Evolutionary conservation across 2,888 invertebrate genomes (phyloP).

Genomic region (Arctia plantaginis): DNA sequence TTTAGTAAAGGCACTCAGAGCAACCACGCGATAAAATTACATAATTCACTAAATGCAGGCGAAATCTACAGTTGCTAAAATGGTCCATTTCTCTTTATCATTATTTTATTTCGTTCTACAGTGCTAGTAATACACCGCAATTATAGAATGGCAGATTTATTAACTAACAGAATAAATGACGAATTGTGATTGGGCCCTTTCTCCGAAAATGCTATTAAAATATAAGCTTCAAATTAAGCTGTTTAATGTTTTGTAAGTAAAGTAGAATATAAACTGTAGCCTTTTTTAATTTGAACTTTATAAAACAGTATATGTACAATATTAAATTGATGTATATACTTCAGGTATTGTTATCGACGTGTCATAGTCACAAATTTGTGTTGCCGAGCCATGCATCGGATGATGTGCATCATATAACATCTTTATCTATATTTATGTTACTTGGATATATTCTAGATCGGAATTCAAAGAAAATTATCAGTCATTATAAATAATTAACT

Average conservation of each 20-base stretch:
- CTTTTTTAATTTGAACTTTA: background rate
- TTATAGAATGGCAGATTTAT: constrained; percentile 25
- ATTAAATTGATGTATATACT: background rate
- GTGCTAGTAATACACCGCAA: constrained; percentile 31
- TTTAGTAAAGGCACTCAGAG: constrained; percentile 31
- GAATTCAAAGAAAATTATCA: background rate
- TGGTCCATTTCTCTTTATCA: constrained; percentile 24
- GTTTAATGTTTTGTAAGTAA: constrained; percentile 54
- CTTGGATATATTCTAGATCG: background rate
- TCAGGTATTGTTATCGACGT: background rate
- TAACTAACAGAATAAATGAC: constrained; percentile 40
- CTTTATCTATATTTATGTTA: background rate
- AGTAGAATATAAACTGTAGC: constrained; percentile 43
- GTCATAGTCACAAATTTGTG: background rate
- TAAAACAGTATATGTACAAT: background rate
- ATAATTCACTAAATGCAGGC: constrained; percentile 37
- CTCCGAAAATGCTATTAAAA: constrained; percentile 62
- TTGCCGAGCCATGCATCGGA: background rate
- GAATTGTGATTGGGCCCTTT: constrained; percentile 47
- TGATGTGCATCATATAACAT: background rate
- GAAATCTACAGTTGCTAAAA: constrained; percentile 44
- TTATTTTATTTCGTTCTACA: constrained; percentile 29
- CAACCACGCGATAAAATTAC: constrained; percentile 38
- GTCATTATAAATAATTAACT: background rate
- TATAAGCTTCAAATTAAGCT: constrained; percentile 73